Conservation (phyloP, 2,888 invertebrate species). For the Cordilura impudica region DNA sequence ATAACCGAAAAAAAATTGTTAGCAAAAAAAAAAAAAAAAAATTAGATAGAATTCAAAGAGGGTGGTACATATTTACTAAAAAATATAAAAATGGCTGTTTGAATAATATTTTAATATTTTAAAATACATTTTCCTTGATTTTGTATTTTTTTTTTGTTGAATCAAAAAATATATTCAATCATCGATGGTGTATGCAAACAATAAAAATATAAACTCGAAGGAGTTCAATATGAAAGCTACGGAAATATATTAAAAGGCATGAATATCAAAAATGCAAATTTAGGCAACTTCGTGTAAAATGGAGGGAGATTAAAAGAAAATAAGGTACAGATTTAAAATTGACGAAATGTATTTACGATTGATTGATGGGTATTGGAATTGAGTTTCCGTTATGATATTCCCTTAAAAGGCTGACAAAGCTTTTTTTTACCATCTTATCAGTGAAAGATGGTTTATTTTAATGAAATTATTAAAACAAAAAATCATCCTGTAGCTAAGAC, state of each 20-base stretch:
- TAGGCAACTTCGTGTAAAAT: background rate
- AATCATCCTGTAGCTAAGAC: too few species aligned
- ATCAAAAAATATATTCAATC: conserved; percentile 27
- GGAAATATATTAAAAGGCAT: background rate
- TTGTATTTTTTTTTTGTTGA: background rate
- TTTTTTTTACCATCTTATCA: too few species aligned
- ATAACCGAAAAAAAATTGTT: background rate
- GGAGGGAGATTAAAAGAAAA: too few species aligned
- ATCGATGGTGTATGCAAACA: conserved; percentile 18
- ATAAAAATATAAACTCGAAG: background rate
- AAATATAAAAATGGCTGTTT: conserved; percentile 7
- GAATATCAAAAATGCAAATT: background rate
- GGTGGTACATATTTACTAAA: background rate
- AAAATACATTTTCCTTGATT: background rate
- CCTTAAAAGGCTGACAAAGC: too few species aligned
- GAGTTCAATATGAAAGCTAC: background rate
- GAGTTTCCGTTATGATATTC: too few species aligned
- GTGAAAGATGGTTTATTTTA: too few species aligned
- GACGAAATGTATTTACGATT: too few species aligned
- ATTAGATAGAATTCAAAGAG: background rate
- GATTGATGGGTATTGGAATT: too few species aligned
- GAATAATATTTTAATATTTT: background rate
- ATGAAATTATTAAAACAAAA: too few species aligned
- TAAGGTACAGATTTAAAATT: too few species aligned
- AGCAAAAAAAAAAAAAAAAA: background rate